A percentile compares a stretch with the other conserved stretches of the same genome.
Conservation (phyloP, 2,888 invertebrate species). For the Erebia aethiops region DNA sequence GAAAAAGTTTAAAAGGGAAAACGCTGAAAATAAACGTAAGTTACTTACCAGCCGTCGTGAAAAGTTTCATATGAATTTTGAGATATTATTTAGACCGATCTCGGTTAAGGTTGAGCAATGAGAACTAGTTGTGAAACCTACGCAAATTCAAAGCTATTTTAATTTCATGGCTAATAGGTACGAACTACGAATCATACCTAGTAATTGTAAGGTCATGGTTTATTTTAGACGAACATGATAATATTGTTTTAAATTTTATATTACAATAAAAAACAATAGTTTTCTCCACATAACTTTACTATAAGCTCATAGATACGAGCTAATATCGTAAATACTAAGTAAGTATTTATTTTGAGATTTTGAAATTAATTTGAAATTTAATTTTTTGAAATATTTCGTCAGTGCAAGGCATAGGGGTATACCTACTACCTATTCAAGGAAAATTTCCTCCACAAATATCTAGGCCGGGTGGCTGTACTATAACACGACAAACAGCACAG, state of each 20-base stretch:
- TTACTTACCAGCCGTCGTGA: neutral
- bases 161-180: slow-evolving; percentile 28
- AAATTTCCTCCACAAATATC: no score
- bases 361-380: no score
- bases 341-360: no score
- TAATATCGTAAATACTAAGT: no score
- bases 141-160: slow-evolving; percentile 30
- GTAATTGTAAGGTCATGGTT: slow-evolving; percentile 27
- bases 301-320: no score
- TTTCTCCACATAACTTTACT: no score
- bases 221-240: neutral
- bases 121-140: slow-evolving; percentile 25
- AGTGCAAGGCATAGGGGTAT: no score
- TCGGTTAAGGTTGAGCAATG: slow-evolving; percentile 27
- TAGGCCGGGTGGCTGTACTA: no score
- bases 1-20: slow-evolving; percentile 55
- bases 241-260: neutral
- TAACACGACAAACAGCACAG: no score
- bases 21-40: slow-evolving; percentile 62
- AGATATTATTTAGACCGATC: slow-evolving; percentile 5
- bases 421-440: no score
- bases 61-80: neutral
- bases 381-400: no score
- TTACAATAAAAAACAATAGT: no score
- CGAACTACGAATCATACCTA: slow-evolving; percentile 15